Conservation (phyloP, 2,113 vertebrate species). For the Peromyscus leucopus region DNA sequence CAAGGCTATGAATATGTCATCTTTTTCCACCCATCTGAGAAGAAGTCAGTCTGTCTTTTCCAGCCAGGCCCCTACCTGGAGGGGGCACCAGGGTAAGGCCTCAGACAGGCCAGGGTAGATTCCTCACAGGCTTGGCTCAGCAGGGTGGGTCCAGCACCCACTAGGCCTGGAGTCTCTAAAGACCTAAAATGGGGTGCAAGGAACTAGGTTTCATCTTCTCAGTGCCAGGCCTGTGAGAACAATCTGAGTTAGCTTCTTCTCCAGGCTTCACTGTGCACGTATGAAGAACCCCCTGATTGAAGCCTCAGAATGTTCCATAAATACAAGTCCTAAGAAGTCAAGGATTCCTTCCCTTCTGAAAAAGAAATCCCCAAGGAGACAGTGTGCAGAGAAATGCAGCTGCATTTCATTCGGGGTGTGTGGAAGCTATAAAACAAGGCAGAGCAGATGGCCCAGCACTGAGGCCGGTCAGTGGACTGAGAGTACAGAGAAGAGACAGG, state of each 20-base stretch:
- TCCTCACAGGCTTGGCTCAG: neutral
- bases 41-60: conserved; percentile 88
- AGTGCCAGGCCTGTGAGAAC: neutral
- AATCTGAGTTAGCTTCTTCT: neutral
- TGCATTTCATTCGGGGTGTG: neutral
- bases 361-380: neutral
- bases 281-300: neutral
- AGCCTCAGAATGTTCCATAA: neutral
- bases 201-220: neutral
- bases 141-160: no score
- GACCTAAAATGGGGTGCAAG: neutral
- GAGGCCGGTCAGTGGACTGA: neutral
- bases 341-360: neutral
- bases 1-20: conserved; percentile 91
- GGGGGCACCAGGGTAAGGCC: conserved; percentile 90
- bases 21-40: conserved; percentile 88
- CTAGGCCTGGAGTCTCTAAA: neutral
- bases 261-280: neutral
- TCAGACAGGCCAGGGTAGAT: neutral
- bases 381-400: neutral
- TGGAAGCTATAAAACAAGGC: neutral
- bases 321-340: neutral
- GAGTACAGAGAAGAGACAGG: neutral
- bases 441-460: neutral
- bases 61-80: conserved; percentile 92